phyloP scores from a whole-genome alignment of 2,888 invertebrate species.

The Caenorhabditis sulstoni region DNA sequence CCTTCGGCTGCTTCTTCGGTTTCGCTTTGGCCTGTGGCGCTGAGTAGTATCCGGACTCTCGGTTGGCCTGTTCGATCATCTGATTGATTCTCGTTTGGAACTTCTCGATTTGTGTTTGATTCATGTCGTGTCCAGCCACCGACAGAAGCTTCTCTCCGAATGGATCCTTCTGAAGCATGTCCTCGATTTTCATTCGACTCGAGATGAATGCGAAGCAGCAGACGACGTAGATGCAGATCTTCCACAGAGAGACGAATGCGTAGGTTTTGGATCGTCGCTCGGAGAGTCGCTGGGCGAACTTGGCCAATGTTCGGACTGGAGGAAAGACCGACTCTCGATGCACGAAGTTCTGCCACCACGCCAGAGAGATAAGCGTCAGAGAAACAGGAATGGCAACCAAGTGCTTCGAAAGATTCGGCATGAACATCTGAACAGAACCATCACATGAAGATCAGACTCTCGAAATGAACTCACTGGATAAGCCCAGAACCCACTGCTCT shows the following conservation, averaged over 20 bases:
- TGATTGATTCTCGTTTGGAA: slow-evolving; percentile 76
- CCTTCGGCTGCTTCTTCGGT: slow-evolving; percentile 61
- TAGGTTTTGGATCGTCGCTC: slow-evolving; percentile 91
- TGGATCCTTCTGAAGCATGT: slow-evolving; percentile 75
- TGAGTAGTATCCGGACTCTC: slow-evolving; percentile 54
- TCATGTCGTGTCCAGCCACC: slow-evolving; percentile 76
- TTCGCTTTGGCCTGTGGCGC: slow-evolving; percentile 49
- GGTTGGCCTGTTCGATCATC: slow-evolving; percentile 54
- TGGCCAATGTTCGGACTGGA: slow-evolving; percentile 75
- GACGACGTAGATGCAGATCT: slow-evolving; percentile 88
- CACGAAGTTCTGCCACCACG: slow-evolving; percentile 99
- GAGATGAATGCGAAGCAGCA: slow-evolving; percentile 86
- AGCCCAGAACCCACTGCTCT: slow-evolving; percentile 92
- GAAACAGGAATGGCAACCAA: slow-evolving; percentile 91
- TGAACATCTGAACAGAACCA: slow-evolving; percentile 67
- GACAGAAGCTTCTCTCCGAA: slow-evolving; percentile 80
- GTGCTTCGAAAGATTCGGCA: slow-evolving; percentile 74
- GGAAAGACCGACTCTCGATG: slow-evolving; percentile 89
- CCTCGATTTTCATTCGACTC: slow-evolving; percentile 83
- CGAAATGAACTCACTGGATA: slow-evolving; percentile 85
- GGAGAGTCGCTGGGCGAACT: slow-evolving; percentile 84
- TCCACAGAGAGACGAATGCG: slow-evolving; percentile 91
- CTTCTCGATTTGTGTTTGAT: slow-evolving; percentile 74
- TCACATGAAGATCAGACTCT: background rate
- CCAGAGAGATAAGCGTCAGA: slow-evolving; percentile 90